phyloP scores from a whole-genome alignment of 2,113 vertebrate species.

The Mastomys natalensis region DNA sequence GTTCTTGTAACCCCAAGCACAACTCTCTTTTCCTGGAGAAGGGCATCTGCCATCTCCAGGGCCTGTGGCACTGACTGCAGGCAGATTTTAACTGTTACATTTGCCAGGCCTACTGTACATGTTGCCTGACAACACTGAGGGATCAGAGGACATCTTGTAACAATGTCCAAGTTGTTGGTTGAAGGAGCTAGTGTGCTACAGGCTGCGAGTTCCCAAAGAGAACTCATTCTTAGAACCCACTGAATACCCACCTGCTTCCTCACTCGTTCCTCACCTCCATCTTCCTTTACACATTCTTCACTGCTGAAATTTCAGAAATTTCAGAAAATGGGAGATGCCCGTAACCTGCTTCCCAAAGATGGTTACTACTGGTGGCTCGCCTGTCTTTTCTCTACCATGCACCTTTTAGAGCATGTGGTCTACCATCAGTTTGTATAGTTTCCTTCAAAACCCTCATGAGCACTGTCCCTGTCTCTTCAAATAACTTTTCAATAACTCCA shows the following conservation, averaged over 20 bases:
- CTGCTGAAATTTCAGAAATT: background rate
- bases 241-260: background rate
- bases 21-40: constrained; percentile 70
- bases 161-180: background rate
- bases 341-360: background rate
- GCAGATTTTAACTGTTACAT: constrained; percentile 74
- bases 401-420: background rate
- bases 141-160: constrained; percentile 63
- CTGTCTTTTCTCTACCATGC: background rate
- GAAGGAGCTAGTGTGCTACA: background rate
- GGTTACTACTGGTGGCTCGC: background rate
- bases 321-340: constrained; percentile 17
- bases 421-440: background rate
- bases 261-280: background rate
- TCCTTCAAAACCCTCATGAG: background rate
- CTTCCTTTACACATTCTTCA: background rate
- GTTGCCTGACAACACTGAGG: background rate
- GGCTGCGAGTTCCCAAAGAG: background rate
- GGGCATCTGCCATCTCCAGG: constrained; percentile 48
- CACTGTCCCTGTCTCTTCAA: background rate
- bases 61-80: constrained; percentile 74
- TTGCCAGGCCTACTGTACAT: constrained; percentile 70
- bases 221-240: constrained; percentile 6
- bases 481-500: background rate
- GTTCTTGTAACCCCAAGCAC: constrained; percentile 64